Conservation (phyloP, 2,113 vertebrate species). For the Psammodynastes pulverulentus region DNA sequence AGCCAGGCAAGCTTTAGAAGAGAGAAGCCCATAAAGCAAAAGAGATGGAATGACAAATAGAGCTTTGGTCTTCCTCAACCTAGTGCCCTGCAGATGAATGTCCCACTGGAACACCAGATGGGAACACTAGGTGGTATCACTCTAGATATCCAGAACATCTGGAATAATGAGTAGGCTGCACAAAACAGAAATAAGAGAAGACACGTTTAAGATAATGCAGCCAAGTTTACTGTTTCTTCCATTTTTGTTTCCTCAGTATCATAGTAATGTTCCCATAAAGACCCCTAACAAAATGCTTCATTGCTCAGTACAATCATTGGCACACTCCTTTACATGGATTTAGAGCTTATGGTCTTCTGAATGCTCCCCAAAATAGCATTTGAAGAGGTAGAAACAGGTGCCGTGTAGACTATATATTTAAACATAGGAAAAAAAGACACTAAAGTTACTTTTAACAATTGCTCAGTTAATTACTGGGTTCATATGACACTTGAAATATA, state of each 20-base stretch:
- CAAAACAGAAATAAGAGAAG: neutral
- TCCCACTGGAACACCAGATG: neutral
- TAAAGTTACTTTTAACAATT: neutral
- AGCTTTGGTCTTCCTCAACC: neutral
- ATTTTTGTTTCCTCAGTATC: neutral
- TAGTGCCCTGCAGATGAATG: neutral
- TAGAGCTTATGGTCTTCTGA: neutral
- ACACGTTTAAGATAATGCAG: neutral
- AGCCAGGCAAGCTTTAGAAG: neutral
- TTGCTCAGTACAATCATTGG: neutral
- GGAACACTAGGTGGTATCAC: neutral
- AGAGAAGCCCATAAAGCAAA: neutral
- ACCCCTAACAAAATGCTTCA: neutral
- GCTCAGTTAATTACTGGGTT: neutral
- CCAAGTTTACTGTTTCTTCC: neutral
- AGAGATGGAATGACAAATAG: neutral
- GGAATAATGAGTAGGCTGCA: neutral
- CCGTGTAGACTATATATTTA: neutral
- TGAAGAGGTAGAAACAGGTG: neutral
- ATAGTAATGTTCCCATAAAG: neutral
- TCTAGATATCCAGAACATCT: neutral
- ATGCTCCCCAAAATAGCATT: neutral
- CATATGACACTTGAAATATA: neutral
- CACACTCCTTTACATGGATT: neutral
- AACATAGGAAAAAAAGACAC: neutral